Conservation (phyloP, 2,113 vertebrate genomes). For the Muntiacus muntjak region DNA sequence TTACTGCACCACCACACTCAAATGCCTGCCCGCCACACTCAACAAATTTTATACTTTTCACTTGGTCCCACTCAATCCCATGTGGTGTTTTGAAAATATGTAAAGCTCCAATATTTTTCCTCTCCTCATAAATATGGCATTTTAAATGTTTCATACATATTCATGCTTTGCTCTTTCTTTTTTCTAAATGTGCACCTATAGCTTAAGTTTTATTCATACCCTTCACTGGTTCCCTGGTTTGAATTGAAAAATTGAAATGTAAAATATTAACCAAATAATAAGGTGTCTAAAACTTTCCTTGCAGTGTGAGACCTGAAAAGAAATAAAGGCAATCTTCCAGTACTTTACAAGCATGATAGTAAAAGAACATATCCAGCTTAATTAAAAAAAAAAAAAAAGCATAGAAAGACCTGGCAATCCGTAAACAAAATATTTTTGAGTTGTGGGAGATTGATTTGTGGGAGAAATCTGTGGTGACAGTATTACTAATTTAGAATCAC, state of each 20-base stretch:
- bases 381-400: neutral
- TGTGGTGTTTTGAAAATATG: constrained; percentile 75
- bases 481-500: constrained; percentile 50
- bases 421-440: constrained; percentile 46
- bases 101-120: constrained; percentile 72
- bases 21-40: constrained; percentile 45
- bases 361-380: neutral
- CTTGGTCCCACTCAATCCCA: constrained; percentile 69
- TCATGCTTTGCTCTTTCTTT: constrained; percentile 70
- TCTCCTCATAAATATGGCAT: constrained; percentile 75
- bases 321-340: neutral
- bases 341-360: constrained; percentile 32
- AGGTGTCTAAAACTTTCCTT: constrained; percentile 38
- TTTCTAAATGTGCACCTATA: constrained; percentile 72
- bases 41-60: constrained; percentile 66
- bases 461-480: constrained; percentile 1
- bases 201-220: constrained; percentile 69
- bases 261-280: constrained; percentile 67
- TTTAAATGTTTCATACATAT: constrained; percentile 73
- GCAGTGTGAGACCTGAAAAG: neutral
- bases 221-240: constrained; percentile 51
- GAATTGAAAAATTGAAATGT: constrained; percentile 60
- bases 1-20: constrained; percentile 17
- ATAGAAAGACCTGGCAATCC: neutral
- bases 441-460: constrained; percentile 14